phyloP scores from a whole-genome alignment of 2,113 vertebrate genomes.

The Chionis minor region DNA sequence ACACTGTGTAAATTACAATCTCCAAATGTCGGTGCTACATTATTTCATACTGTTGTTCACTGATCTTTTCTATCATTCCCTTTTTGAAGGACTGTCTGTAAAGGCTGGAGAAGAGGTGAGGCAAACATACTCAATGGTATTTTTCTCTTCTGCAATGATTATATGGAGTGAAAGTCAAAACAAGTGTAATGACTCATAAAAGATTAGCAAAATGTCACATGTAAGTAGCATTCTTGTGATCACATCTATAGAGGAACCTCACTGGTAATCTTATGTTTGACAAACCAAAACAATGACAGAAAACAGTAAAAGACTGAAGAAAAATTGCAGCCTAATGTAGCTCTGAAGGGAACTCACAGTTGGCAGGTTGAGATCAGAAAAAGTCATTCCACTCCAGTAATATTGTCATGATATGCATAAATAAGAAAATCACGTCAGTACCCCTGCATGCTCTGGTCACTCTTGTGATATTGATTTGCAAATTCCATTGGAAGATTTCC shows the following conservation, averaged over 20 bases:
- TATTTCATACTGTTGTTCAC: background rate
- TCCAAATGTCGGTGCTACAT: background rate
- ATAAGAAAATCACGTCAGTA: background rate
- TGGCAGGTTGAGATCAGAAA: background rate
- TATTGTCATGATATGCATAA: background rate
- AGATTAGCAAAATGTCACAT: background rate
- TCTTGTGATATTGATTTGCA: background rate
- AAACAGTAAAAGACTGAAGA: background rate
- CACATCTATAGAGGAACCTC: background rate
- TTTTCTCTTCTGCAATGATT: background rate
- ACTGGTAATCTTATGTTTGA: background rate
- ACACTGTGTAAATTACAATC: background rate
- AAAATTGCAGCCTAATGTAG: background rate
- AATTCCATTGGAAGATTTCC: background rate
- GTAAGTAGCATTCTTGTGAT: background rate
- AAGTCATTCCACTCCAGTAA: background rate
- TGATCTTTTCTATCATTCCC: background rate
- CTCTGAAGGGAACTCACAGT: background rate
- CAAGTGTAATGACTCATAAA: slow-evolving; percentile 13
- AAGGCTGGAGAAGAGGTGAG: background rate
- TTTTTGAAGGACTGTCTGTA: background rate
- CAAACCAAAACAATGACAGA: background rate
- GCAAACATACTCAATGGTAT: background rate
- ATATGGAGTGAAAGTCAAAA: slow-evolving; percentile 6
- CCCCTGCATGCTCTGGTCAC: background rate